Evolutionary conservation across 2,888 invertebrate genomes (phyloP), one percentile per base, ranked within the genome.

Genomic region (Epirrhoe alternata): DNA sequence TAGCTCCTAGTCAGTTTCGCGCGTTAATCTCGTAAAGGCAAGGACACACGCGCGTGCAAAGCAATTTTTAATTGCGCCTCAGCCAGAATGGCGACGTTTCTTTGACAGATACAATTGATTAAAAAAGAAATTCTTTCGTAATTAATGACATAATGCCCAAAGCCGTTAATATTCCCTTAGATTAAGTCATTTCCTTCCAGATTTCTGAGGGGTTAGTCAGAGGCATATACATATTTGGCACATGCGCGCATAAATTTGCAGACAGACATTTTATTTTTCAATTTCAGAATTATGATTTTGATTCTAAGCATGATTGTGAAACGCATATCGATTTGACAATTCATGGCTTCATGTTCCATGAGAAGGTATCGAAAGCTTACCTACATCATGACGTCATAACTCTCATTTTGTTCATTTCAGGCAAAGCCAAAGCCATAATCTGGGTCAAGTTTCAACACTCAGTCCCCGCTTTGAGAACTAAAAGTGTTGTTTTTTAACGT

Each of bases 11-110:
- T 64, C 81, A 81, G 83, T 82, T 83, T 78, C 83, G 82, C 84
- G 84, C 83, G 86, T 85, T 89, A 87, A 88, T 86, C 87, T 82
- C 79, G 83, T 85, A 85, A 86, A 86, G 84, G 83, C 83, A 10
- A 81, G 82, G 81, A 83, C 78, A 86, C 85, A 87, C 83, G 85
- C 84, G 81, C 79, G 81, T 77, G 88, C 89, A 89, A 89, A 91
- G 88, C 88, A 86, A 83, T 86, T 90, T 90, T 89, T 90, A 90
- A 90, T 90, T 90, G 87, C 89, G 74, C 81, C 58, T 54, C 75
- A 68, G 76, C 74, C 80, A 82, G 79, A 80, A 84, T 82, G 79
- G 77, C 78, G 77, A 80, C 82, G 75, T 84, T 83, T 86, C 89
- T 89, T 89, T 89, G 88, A 88, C 84, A 77, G 75, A 82, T 82